A percentile compares a stretch with the other conserved stretches of the same genome.
Conservation (phyloP, 2,888 invertebrate species). For the Sisyra terminalis region DNA sequence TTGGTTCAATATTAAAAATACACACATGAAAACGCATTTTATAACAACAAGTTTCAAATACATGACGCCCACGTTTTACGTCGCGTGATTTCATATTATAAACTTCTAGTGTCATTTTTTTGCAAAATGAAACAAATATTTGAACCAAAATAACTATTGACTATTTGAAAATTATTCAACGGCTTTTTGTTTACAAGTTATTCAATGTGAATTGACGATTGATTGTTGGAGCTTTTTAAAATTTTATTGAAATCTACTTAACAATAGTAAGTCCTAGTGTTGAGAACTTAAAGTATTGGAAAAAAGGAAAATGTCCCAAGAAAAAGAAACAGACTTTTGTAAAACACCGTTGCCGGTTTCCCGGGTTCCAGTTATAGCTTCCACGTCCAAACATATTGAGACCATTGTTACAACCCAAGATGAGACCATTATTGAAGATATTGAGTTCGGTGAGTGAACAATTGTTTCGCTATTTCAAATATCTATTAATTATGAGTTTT, state of each 20-base stretch:
- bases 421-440: constrained; percentile 6
- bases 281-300: too few species aligned
- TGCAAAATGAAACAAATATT: too few species aligned
- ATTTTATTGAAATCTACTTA: too few species aligned
- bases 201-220: too few species aligned
- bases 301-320: too few species aligned
- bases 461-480: not conserved
- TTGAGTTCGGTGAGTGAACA: constrained; percentile 4
- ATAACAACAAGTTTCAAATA: not conserved
- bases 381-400: not conserved
- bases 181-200: too few species aligned
- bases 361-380: not conserved
- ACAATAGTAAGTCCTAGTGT: too few species aligned
- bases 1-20: not conserved
- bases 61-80: constrained; percentile 2
- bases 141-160: too few species aligned
- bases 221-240: too few species aligned
- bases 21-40: constrained; percentile 1
- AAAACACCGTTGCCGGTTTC: constrained; percentile 5
- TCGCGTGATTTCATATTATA: constrained; percentile 2
- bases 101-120: not conserved
- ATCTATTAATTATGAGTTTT: too few species aligned
- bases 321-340: constrained; percentile 2
- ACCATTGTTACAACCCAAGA: constrained; percentile 4
- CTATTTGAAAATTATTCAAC: too few species aligned